A percentile compares a stretch with the other conserved stretches of the same genome.
Evolutionary conservation across 2,888 invertebrate species (phyloP).

Genomic region (Leptinotarsa peninsularis): DNA sequence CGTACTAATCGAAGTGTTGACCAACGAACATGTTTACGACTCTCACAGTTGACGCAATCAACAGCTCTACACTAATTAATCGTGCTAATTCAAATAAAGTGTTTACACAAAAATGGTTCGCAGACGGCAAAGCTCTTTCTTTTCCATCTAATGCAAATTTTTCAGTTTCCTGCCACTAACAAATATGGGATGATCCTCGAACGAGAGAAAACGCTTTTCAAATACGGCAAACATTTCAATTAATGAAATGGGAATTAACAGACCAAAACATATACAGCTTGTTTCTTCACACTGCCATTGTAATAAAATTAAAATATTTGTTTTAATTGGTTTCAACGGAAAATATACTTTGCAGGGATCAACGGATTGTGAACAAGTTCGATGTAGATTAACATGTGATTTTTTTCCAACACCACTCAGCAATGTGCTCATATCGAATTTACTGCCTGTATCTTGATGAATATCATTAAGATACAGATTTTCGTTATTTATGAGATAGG

Average conservation of each 20-base stretch:
- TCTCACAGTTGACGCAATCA: conserved; percentile 33
- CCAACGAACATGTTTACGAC: conserved; percentile 33
- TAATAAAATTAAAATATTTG: conserved; percentile 56
- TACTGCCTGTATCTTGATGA: too few relatives aligned
- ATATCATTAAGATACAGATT: too few relatives aligned
- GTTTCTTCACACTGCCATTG: conserved; percentile 52
- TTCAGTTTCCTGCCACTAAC: conserved; percentile 31
- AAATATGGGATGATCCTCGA: conserved; percentile 48
- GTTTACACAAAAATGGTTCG: conserved; percentile 33
- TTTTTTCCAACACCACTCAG: too few relatives aligned
- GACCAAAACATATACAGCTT: conserved; percentile 50
- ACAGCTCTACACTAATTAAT: conserved; percentile 35
- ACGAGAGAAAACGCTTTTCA: conserved; percentile 47
- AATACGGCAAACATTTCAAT: conserved; percentile 56
- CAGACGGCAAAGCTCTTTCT: conserved; percentile 13
- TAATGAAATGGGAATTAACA: conserved; percentile 49
- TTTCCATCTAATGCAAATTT: conserved; percentile 39
- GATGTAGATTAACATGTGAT: not conserved
- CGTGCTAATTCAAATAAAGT: conserved; percentile 32
- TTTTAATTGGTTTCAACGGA: conserved; percentile 52
- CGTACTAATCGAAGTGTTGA: conserved; percentile 15
- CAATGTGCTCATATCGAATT: too few relatives aligned
- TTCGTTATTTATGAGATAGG: too few relatives aligned
- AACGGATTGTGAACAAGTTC: not conserved
- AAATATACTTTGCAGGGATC: conserved; percentile 29